Conservation (phyloP, 2,888 invertebrate genomes). For the Chrysolina haemoptera region DNA sequence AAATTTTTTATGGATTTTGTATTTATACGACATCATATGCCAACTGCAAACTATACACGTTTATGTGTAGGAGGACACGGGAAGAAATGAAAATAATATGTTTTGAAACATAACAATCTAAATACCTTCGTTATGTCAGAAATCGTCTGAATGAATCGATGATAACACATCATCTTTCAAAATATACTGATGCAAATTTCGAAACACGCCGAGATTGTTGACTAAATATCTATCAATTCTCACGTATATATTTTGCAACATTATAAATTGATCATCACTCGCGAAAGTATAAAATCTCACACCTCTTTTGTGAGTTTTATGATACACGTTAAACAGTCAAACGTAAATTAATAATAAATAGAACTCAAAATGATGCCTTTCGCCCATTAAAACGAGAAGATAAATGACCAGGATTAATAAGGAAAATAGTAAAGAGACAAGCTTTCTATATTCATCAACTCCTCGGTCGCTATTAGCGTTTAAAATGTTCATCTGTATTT, state of each 20-base stretch:
- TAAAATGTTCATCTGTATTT: background rate
- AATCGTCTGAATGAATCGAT: background rate
- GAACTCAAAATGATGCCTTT: background rate
- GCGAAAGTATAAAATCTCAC: background rate
- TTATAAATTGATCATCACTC: background rate
- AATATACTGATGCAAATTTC: conserved; percentile 1
- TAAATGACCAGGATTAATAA: conserved; percentile 14
- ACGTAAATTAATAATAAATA: conserved; percentile 16
- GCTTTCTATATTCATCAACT: conserved; percentile 21
- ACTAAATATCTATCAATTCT: background rate
- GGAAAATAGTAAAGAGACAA: conserved; percentile 16
- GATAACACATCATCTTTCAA: background rate
- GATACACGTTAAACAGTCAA: conserved; percentile 6
- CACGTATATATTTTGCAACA: background rate
- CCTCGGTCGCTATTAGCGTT: background rate
- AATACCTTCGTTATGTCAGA: no score
- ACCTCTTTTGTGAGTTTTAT: background rate
- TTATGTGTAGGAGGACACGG: no score
- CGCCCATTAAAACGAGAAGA: conserved; percentile 19
- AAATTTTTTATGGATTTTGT: no score
- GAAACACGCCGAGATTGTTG: background rate
- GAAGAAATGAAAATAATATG: no score
- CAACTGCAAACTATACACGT: background rate
- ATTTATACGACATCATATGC: no score
- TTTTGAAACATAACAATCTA: no score